A percentile compares a stretch with the other conserved stretches of the same genome.
Conservation (phyloP, 2,797 vertebrate species). For the Lagodon rhomboides region DNA sequence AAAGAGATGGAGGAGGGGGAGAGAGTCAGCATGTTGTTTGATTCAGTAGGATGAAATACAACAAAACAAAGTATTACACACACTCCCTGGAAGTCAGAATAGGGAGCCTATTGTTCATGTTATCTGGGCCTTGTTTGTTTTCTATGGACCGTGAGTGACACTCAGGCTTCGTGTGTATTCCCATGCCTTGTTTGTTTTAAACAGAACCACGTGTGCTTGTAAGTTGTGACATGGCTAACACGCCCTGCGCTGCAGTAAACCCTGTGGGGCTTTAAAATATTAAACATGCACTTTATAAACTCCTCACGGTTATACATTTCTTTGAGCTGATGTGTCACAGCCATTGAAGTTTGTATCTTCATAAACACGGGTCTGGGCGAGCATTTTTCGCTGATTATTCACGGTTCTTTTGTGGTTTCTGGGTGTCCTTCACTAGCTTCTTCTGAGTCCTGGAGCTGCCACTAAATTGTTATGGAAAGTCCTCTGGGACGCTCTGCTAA, state of each 20-base stretch:
- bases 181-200: constrained; percentile 81
- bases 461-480: constrained; percentile 65
- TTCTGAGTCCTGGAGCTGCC: constrained; percentile 51
- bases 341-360: constrained; percentile 52
- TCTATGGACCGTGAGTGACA: constrained; percentile 76
- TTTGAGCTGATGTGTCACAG: constrained; percentile 55
- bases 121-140: constrained; percentile 83
- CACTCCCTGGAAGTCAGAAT: constrained; percentile 75
- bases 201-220: constrained; percentile 82
- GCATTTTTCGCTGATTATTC: constrained; percentile 63
- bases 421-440: constrained; percentile 59
- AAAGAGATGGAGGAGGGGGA: constrained; percentile 29
- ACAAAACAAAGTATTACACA: constrained; percentile 69
- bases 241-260: constrained; percentile 66
- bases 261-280: constrained; percentile 76
- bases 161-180: constrained; percentile 76
- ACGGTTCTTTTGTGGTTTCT: constrained; percentile 60
- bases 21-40: constrained; percentile 63
- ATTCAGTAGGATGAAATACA: constrained; percentile 76
- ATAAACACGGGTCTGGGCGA: constrained; percentile 52
- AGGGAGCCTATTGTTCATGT: constrained; percentile 81
- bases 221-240: constrained; percentile 78
- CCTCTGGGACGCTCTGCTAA: constrained; percentile 61
- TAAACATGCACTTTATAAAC: constrained; percentile 66
- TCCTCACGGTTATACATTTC: constrained; percentile 55